Base-by-base conservation (phyloP, 2,888 invertebrate genomes). In the Perizoma flavofasciatum region DNA sequence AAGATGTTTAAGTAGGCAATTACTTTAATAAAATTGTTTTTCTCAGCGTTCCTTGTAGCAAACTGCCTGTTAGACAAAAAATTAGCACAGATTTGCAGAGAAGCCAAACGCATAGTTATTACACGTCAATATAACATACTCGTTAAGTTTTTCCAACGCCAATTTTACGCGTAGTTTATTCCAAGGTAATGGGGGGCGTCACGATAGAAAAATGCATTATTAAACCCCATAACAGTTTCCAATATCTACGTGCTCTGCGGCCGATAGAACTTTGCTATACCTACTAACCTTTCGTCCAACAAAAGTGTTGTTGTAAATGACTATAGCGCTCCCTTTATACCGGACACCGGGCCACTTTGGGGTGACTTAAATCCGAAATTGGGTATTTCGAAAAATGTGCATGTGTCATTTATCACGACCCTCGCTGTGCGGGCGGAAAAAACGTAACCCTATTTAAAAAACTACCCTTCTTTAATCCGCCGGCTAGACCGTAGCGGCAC, bases 361-460 rank as follows among this genome's bases (percentile, higher is more conserved):
- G 92, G 92, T 88, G 92, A 92, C 92, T 92, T 92, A 92, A 92
- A 92, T 92, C 92, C 92, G 88, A 92, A 92, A 92, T 92, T 92
- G 92, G 92, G 92, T 92, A 92, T 92, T 92, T 92, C 89, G 91
- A 90, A 90, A 89, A 91, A 92, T 91, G 91, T 91, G 92, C 92
- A 92, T 92, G 92, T 92, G 92, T 92, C 92, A 92, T 92, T 92
- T 92, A 92, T 92, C 92, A 92, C 89, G 81, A 87, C 89, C 89
- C 91, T 86, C 86, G 76, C 78, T 81, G 76, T 77, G 81, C 76
- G 85, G 84, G 22, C 5, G 37, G 37, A 85, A 89, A 89, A 85
- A 88, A 80, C 78, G 82, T 89, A 89, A 89, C 91, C 91, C 91
- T 89, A 89, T 91, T 91, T 89, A 90, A 92, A 92, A 92, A 92